A percentile compares a stretch with the other conserved stretches of the same genome.
Evolutionary conservation across 2,797 vertebrate genomes (phyloP).

Genomic region (Rhyacichthys aspro): DNA sequence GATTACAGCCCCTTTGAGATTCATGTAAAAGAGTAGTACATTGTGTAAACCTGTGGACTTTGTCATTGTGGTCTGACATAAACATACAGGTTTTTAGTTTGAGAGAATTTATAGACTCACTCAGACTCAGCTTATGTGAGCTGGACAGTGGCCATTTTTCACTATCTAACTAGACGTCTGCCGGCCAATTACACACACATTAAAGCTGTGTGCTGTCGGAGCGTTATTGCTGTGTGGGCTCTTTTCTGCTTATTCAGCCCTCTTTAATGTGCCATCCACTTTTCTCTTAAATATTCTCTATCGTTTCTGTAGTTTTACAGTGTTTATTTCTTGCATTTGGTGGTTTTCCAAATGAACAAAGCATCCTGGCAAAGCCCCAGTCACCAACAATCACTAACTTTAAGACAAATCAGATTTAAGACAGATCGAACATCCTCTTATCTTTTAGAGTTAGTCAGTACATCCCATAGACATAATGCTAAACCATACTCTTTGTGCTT

Average conservation of each 20-base stretch:
- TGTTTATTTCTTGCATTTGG: too few species aligned
- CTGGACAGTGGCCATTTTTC: constrained; percentile 44
- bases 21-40: constrained; percentile 18
- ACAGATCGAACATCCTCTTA: too few species aligned
- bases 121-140: constrained; percentile 15
- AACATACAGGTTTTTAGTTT: too few species aligned
- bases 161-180: constrained; percentile 59
- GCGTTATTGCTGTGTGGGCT: constrained; percentile 33
- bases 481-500: constrained; percentile 10
- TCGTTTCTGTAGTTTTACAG: background rate
- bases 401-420: too few species aligned
- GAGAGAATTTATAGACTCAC: too few species aligned
- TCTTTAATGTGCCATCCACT: too few species aligned
- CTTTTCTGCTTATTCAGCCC: constrained; percentile 11
- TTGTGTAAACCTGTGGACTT: constrained; percentile 21
- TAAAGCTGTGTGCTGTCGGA: constrained; percentile 19
- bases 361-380: too few species aligned
- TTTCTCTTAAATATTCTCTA: constrained; percentile 2
- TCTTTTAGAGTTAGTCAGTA: too few species aligned
- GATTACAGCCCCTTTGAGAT: constrained; percentile 19
- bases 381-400: too few species aligned
- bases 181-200: constrained; percentile 64
- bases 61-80: too few species aligned
- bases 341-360: too few species aligned
- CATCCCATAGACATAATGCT: too few species aligned